Conservation (phyloP, 2,888 invertebrate species). For the Papilio elwesi region DNA sequence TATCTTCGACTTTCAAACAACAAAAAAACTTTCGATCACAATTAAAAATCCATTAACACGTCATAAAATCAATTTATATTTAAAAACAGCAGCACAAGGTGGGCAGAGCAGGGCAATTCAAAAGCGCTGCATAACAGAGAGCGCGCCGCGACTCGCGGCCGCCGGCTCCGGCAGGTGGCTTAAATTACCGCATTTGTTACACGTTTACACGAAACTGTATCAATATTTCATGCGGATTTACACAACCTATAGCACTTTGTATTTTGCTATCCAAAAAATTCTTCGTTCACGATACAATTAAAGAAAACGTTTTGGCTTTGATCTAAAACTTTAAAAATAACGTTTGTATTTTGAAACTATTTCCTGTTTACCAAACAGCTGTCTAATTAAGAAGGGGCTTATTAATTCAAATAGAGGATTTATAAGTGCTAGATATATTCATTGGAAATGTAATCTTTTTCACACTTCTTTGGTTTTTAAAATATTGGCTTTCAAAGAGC, state of each 20-base stretch:
- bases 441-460: no score
- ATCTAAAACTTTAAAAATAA: background rate
- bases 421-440: no score
- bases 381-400: no score
- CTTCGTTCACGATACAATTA: constrained; percentile 35
- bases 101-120: constrained; percentile 73
- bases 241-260: constrained; percentile 78
- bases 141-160: constrained; percentile 61
- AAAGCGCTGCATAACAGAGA: constrained; percentile 73
- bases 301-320: background rate
- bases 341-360: no score
- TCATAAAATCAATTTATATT: constrained; percentile 43
- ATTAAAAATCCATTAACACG: no score
- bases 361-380: no score
- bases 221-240: constrained; percentile 84
- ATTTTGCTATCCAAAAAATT: constrained; percentile 75
- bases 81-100: constrained; percentile 63
- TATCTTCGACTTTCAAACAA: no score
- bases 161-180: constrained; percentile 76
- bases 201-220: constrained; percentile 84
- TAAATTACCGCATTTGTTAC: constrained; percentile 84
- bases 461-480: no score
- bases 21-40: no score
- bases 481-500: no score
- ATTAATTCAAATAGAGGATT: no score